Evolutionary conservation across 2,888 invertebrate species (phyloP), one percentile per base, ranked within the genome.

Genomic region (Strigamia crassipes): DNA sequence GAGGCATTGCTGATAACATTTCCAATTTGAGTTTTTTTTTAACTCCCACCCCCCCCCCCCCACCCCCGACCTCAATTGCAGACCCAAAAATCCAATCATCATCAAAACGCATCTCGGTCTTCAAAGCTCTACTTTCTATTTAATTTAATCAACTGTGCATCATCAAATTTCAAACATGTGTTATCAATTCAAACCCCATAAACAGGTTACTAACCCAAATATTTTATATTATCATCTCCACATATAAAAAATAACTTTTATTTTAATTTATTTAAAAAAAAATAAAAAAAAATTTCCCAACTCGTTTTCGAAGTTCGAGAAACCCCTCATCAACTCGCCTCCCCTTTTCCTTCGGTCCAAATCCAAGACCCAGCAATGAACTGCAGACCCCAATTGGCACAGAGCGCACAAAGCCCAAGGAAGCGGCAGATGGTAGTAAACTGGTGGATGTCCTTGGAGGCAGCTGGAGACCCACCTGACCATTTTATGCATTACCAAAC

Each of bases 401-500:
- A 66, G 61, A 66, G 61, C 61, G 23, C 21, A 66, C 23, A 66
- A 23, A 66, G 61, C 21, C 61, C 61, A 66, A 66, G 61, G 61
- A 66, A 66, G 61, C 61, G 23, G 61, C 61, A 66, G 61, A 66
- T 66, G 61, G 61, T 66, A 18, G 21, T 61, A 61, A 61, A 61
- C 61, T 61, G 61, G 61, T 61, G 21, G 21, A 61, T 61, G 61
- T 61, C 61, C 61, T 61, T 61, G 61, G 61, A 61, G 61, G 61
- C 61, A 61, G 61, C 61, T 61, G 61, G 61, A 21, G 61, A 61
- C 61, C 21, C 61, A 61, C 61, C 61, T 61, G 61, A 61, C 61
- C 61, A 61, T 61, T 61, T 61, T 61, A 61, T 61, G 61, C 61
- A 61, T 61, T 61, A 61, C 61, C 61, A 61, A 21, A 21, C 61